Conservation (phyloP, 2,113 vertebrate genomes). For the Pseudolaguvia tuberculata region DNA sequence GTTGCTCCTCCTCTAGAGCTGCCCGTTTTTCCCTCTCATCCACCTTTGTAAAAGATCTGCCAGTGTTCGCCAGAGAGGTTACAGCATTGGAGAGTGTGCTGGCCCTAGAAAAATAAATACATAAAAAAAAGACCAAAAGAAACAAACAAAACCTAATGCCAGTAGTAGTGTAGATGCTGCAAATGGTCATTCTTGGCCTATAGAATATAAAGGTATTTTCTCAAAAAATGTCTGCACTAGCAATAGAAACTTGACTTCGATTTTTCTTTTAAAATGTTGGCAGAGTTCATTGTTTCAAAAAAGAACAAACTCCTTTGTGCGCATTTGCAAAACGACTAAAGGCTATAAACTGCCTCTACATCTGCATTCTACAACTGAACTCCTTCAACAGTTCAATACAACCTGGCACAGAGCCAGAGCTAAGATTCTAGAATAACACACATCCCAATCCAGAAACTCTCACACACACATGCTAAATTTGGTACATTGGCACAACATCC, state of each 20-base stretch:
- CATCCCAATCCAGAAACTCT: not conserved
- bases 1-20: slow-evolving; percentile 88
- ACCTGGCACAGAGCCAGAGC: slow-evolving; percentile 1
- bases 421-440: not conserved
- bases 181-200: not conserved
- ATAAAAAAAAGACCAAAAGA: not conserved
- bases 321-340: not conserved
- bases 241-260: slow-evolving; percentile 17
- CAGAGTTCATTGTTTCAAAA: not conserved
- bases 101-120: slow-evolving; percentile 67
- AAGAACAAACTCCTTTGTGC: not conserved
- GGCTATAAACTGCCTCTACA: slow-evolving; percentile 10
- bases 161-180: slow-evolving; percentile 12
- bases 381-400: slow-evolving; percentile 1
- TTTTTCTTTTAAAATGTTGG: not conserved
- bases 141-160: not conserved
- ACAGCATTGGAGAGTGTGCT: slow-evolving; percentile 92
- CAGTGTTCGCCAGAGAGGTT: slow-evolving; percentile 89
- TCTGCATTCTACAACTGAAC: slow-evolving; percentile 10
- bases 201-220: not conserved
- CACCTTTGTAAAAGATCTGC: slow-evolving; percentile 90
- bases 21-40: slow-evolving; percentile 96
- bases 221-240: not conserved
- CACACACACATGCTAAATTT: slow-evolving; percentile 9
- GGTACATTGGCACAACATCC: slow-evolving; percentile 10